Evolutionary conservation across 2,888 invertebrate genomes (phyloP).

Genomic region (Suillia variegata): DNA sequence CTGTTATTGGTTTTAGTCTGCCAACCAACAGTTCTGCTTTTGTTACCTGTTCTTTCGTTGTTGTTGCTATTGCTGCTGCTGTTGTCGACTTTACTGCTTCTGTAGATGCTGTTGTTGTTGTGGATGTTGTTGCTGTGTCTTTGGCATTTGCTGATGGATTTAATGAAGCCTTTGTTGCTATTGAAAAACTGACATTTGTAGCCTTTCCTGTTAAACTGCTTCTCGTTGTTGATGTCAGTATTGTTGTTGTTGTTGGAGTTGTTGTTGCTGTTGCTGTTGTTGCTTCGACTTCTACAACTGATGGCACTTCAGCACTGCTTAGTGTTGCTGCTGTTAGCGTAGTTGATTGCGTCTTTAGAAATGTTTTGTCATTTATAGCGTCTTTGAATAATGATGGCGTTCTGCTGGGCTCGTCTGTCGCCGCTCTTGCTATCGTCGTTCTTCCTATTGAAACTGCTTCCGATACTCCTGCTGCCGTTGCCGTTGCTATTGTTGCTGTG

Average conservation of each 20-base stretch:
- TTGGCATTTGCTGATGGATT: conserved; percentile 14
- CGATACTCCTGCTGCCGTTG: conserved; percentile 3
- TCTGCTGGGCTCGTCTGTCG: conserved; percentile 15
- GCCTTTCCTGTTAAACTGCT: conserved; percentile 3
- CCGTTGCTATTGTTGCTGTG: not conserved
- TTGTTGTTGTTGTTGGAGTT: conserved; percentile 15
- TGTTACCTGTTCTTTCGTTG: conserved; percentile 22
- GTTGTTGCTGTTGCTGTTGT: conserved; percentile 30
- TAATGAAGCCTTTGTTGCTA: conserved; percentile 25
- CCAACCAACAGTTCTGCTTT: conserved; percentile 7
- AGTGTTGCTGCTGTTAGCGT: conserved; percentile 25
- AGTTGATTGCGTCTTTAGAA: conserved; percentile 49
- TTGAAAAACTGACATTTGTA: conserved; percentile 21
- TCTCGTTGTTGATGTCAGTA: conserved; percentile 26
- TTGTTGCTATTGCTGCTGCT: conserved; percentile 20
- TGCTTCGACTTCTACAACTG: not conserved
- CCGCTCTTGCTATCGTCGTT: conserved; percentile 1
- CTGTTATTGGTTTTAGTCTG: conserved; percentile 18
- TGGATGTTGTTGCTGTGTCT: not conserved
- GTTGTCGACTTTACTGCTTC: conserved; percentile 16
- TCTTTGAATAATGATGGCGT: conserved; percentile 40
- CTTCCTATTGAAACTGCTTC: conserved; percentile 2
- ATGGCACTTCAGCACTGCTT: not conserved
- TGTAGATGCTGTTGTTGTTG: conserved; percentile 26
- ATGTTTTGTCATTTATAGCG: conserved; percentile 46